These are phyloP conservation scores for Macroramphosus scolopax DNA, from an alignment of 2,797 vertebrate genomes.

Conservation along the genomic window DNA sequence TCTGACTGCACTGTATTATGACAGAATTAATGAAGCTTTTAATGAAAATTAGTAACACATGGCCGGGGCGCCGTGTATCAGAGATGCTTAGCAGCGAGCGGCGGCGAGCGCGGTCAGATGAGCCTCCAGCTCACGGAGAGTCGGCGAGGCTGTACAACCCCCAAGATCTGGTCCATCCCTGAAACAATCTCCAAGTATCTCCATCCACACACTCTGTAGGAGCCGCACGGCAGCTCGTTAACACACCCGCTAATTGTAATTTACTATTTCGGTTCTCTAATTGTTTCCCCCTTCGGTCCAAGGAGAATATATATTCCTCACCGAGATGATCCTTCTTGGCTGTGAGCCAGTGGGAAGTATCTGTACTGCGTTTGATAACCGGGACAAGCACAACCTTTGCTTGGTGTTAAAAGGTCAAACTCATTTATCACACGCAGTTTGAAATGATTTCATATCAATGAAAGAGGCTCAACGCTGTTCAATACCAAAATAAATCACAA, in stretches of 20 bases:
- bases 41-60: conserved; percentile 78
- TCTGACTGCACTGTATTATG: conserved; percentile 71
- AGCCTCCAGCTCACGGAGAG: conserved; percentile 43
- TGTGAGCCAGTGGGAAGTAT: conserved; percentile 33
- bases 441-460: conserved; percentile 24
- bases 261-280: conserved; percentile 45
- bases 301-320: conserved; percentile 21
- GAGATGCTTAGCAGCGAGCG: conserved; percentile 56
- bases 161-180: too few species aligned
- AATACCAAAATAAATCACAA: too few species aligned
- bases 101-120: conserved; percentile 54
- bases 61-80: conserved; percentile 56
- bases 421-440: conserved; percentile 17
- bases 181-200: conserved; percentile 34
- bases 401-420: conserved; percentile 34
- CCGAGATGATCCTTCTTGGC: conserved; percentile 28
- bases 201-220: conserved; percentile 8
- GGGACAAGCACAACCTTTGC: conserved; percentile 11
- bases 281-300: conserved; percentile 47
- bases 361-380: conserved; percentile 18
- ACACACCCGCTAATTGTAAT: conserved; percentile 45
- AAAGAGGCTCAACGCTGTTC: too few species aligned
- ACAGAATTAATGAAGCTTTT: conserved; percentile 80
- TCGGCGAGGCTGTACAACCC: conserved; percentile 13
- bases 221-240: conserved; percentile 20